These are phyloP conservation scores for Dipus sagitta DNA, from an alignment of 2,797 vertebrate genomes.

Conservation along the genomic window DNA sequence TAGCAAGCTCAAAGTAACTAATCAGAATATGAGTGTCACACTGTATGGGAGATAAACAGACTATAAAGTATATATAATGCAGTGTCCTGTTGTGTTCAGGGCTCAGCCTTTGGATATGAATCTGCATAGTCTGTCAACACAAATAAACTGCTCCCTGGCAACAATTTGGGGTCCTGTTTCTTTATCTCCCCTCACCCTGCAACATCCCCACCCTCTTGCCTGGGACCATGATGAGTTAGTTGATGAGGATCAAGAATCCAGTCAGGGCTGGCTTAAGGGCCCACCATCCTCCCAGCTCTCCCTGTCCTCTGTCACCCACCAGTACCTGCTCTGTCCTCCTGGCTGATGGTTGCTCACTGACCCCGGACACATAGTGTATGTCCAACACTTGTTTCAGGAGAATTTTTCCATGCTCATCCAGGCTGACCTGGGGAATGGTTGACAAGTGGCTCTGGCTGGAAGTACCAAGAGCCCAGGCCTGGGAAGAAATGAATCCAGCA, in stretches of 20 bases:
- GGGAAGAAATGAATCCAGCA: background rate
- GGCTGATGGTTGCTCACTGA: too few relatives aligned
- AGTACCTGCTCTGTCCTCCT: background rate
- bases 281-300: background rate
- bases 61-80: too few relatives aligned
- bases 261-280: background rate
- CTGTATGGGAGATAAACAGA: too few relatives aligned
- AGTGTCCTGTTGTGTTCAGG: too few relatives aligned
- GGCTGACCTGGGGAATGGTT: background rate
- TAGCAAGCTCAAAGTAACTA: too few relatives aligned
- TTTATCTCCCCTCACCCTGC: background rate
- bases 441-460: background rate
- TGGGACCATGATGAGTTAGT: too few relatives aligned
- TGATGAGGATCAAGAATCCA: background rate
- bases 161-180: background rate
- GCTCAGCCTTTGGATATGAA: too few relatives aligned
- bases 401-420: background rate
- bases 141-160: too few relatives aligned
- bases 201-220: too few relatives aligned
- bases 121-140: background rate
- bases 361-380: accelerated
- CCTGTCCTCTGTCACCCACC: too few relatives aligned
- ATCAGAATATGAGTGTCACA: too few relatives aligned
- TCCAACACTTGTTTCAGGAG: too few relatives aligned
- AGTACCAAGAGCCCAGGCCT: background rate